Evolutionary conservation across 2,797 vertebrate genomes (phyloP).

Genomic region (Phoebastria nigripes): DNA sequence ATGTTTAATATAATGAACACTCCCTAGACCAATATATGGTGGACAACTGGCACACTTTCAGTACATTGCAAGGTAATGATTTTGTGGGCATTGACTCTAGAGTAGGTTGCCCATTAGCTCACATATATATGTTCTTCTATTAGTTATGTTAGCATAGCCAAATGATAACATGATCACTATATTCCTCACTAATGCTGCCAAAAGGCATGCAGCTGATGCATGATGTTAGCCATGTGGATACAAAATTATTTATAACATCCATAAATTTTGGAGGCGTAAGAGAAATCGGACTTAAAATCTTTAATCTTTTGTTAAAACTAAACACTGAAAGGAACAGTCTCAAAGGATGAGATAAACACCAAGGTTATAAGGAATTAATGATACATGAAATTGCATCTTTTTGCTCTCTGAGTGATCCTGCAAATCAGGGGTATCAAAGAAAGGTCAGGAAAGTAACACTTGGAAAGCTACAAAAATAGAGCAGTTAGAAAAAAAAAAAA

Average conservation of each 20-base stretch:
- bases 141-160: background rate
- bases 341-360: background rate
- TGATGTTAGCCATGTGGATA: background rate
- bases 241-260: background rate
- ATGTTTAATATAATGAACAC: background rate
- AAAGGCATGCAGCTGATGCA: background rate
- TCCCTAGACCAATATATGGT: background rate
- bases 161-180: background rate
- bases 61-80: background rate
- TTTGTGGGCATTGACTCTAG: background rate
- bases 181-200: background rate
- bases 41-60: background rate
- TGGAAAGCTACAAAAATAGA: background rate
- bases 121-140: background rate
- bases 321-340: background rate
- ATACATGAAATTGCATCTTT: background rate
- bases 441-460: background rate
- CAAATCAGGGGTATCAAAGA: background rate
- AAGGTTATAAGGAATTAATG: slow-evolving; percentile 10
- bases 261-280: background rate
- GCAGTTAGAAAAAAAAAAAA: background rate
- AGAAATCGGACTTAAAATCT: background rate
- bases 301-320: background rate
- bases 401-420: background rate
- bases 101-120: background rate